These are phyloP conservation scores for Halcyon badia DNA, from an alignment of 2,797 vertebrate genomes.

Conservation along the genomic window DNA sequence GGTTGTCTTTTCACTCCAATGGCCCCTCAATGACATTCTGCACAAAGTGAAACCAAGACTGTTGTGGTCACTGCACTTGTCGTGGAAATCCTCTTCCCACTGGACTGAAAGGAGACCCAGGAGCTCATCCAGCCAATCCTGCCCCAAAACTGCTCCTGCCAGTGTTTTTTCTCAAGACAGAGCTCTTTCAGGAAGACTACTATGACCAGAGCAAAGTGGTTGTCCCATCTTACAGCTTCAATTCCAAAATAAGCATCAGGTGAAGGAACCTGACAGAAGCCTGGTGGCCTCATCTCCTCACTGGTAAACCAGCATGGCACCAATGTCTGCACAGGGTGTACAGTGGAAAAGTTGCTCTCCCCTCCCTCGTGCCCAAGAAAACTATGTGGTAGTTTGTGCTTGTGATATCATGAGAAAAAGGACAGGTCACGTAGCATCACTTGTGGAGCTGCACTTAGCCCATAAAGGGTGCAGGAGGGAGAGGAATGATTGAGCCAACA, in stretches of 20 bases:
- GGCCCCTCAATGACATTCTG: neutral
- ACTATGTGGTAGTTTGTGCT: accelerated
- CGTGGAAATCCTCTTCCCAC: accelerated
- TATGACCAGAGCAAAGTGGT: neutral
- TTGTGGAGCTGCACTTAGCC: neutral
- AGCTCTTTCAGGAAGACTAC: neutral
- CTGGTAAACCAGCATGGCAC: neutral
- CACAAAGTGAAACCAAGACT: neutral
- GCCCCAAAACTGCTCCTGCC: neutral
- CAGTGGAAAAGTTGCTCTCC: neutral
- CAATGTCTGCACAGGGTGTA: accelerated
- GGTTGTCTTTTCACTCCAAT: neutral
- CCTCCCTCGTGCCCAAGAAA: neutral
- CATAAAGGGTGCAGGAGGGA: neutral
- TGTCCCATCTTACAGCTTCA: neutral
- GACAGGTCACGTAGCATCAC: accelerated
- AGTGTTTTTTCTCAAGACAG: neutral
- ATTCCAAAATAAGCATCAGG: neutral
- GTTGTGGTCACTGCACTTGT: accelerated
- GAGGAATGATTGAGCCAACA: neutral
- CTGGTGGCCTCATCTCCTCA: accelerated
- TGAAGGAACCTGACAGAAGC: neutral
- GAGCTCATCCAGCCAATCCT: neutral
- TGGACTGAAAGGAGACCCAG: neutral
- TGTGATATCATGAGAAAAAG: neutral